Percentiles rank a stretch among this genome's conserved stretches.
These are phyloP conservation scores for Tichodroma muraria DNA, from an alignment of 2,113 vertebrate genomes.

Conservation along the genomic window DNA sequence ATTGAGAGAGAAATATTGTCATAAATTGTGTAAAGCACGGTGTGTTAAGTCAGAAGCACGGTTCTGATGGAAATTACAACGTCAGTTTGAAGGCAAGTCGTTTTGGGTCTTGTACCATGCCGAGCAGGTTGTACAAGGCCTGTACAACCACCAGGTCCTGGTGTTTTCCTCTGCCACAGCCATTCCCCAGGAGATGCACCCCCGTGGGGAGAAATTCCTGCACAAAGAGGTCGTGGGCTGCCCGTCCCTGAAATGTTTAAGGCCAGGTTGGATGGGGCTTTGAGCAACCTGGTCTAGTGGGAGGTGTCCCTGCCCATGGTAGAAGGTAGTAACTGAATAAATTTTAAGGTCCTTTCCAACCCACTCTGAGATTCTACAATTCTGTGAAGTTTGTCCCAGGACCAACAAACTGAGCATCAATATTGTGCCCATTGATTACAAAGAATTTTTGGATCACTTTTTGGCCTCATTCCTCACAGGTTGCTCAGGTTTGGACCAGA, in stretches of 20 bases:
- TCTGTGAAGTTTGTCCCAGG: neutral
- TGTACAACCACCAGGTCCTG: neutral
- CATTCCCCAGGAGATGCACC: neutral
- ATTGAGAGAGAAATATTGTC: slow-evolving; percentile 40
- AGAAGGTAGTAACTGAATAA: neutral
- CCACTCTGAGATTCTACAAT: neutral
- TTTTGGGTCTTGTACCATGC: neutral
- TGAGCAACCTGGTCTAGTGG: neutral
- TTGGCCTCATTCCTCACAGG: neutral
- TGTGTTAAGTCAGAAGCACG: neutral
- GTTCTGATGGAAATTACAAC: neutral
- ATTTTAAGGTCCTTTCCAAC: neutral
- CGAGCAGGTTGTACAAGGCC: neutral
- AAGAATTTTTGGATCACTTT: neutral
- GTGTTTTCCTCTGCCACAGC: neutral
- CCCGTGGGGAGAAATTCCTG: neutral
- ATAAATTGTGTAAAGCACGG: slow-evolving; percentile 38
- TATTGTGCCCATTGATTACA: neutral
- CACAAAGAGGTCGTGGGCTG: neutral
- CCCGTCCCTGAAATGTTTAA: neutral
- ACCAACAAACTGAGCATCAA: neutral
- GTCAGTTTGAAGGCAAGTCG: neutral
- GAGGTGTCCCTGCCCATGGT: neutral
- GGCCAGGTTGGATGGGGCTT: neutral
- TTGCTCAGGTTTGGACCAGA: neutral